These are phyloP conservation scores for Conopomorpha cramerella DNA, from an alignment of 1,140 invertebrate species.

Conservation along the genomic window DNA sequence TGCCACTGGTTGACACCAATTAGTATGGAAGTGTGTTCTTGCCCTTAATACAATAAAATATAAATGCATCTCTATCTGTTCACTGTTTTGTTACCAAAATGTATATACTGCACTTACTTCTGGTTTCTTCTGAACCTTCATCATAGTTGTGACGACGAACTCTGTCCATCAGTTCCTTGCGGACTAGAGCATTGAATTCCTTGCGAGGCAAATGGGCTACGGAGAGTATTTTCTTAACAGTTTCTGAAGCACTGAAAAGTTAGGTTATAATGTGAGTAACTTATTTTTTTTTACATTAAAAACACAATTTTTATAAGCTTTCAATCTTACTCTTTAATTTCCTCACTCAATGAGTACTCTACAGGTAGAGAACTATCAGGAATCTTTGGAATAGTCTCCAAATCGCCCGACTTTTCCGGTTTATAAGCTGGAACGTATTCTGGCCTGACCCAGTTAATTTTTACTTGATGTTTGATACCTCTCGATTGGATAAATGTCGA, in stretches of 20 bases:
- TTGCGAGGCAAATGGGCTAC: constrained; percentile 62
- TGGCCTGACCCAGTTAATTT: constrained; percentile 69
- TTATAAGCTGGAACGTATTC: constrained; percentile 59
- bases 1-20: too few relatives aligned
- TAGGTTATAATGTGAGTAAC: background rate
- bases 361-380: constrained; percentile 26
- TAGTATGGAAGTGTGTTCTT: too few relatives aligned
- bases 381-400: constrained; percentile 41
- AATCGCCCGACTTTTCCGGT: constrained; percentile 65
- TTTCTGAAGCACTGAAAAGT: constrained; percentile 61
- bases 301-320: background rate
- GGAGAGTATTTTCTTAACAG: constrained; percentile 67
- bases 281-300: constrained; percentile 31
- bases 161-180: constrained; percentile 45
- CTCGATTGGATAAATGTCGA: constrained; percentile 22
- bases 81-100: too few relatives aligned
- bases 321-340: constrained; percentile 49
- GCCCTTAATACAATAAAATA: too few relatives aligned
- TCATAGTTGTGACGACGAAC: constrained; percentile 65
- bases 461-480: constrained; percentile 44
- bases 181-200: constrained; percentile 40
- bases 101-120: constrained; percentile 50
- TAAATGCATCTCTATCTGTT: too few relatives aligned
- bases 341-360: constrained; percentile 55
- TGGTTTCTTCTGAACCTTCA: constrained; percentile 60